Evolutionary conservation across 1,140 invertebrate species (phyloP), one percentile per base, ranked within the genome.

Genomic region (Cardiocondyla obscurior): DNA sequence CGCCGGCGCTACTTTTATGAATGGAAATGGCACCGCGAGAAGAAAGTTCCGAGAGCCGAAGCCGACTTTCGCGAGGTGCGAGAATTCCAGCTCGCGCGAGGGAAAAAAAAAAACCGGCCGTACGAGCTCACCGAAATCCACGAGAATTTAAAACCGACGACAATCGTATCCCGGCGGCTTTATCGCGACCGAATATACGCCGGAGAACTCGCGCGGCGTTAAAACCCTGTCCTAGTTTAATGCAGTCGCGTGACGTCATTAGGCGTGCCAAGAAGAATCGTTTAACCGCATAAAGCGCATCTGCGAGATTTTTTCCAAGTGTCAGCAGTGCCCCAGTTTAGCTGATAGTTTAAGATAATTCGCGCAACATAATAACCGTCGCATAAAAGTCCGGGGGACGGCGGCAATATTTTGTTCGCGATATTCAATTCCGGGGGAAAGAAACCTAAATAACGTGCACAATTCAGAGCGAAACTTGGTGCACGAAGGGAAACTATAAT

Each of bases 1-100:
- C 67, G 55, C 83, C 46, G 82, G 73, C 79, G 67, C 83, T 85
- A 88, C 87, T 88, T 88, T 88, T 88, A 88, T 76, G 87, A 39
- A 77, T 73, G 73, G 62, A 64, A 42, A 83, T 84, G 77, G 76
- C 81, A 83, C 69, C 58, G 73, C 42, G 22, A 53, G 49, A 85
- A 55, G 64, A 77, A 73, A 84, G 53, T 77, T 16, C 39, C n/a
- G n/a, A n/a, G 46, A 76, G 19, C 19, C 55, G 65, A 25, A 57
- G n/a, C n/a, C 73, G 55, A 65, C 42, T 82, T 36, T 77, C 60
- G 44, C 44, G 30, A 53, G 44, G 33, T 57, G n/a, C 25, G 14
- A 3, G 16, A 73, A 76, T 85, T 70, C 58, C 44, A 60, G 3
- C n/a, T n/a, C n/a, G n/a, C n/a, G n/a, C 65, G 65, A 12, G 30